Conservation (phyloP, 2,888 invertebrate species). For the Leucania comma region DNA sequence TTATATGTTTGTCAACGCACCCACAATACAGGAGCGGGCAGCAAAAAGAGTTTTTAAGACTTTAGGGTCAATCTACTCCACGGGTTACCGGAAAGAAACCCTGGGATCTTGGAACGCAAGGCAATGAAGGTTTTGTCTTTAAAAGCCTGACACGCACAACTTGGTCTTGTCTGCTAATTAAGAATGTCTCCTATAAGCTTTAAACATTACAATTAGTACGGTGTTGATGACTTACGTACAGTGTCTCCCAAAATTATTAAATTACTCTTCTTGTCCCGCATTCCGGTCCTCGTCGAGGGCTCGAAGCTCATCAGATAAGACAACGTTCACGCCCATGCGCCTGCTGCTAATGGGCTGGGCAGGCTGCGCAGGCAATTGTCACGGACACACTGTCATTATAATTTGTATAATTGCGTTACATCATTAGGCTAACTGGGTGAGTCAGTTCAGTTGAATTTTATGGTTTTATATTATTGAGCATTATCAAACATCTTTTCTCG, state of each 20-base stretch:
- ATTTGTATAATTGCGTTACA: conserved; percentile 56
- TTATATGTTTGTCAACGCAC: too few relatives aligned
- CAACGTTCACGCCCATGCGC: conserved; percentile 62
- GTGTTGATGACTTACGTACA: neutral
- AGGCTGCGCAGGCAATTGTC: conserved; percentile 52
- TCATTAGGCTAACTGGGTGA: conserved; percentile 8
- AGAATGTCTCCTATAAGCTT: too few relatives aligned
- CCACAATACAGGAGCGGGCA: too few relatives aligned
- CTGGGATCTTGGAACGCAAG: too few relatives aligned
- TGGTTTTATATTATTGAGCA: neutral
- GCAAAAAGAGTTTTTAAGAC: too few relatives aligned
- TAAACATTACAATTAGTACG: too few relatives aligned
- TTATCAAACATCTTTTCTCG: too few relatives aligned
- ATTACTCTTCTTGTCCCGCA: conserved; percentile 39
- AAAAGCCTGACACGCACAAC: too few relatives aligned
- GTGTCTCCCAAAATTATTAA: conserved; percentile 14
- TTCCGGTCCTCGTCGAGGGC: conserved; percentile 24
- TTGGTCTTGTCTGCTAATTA: too few relatives aligned
- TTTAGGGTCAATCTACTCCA: too few relatives aligned
- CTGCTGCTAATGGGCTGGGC: conserved; percentile 45
- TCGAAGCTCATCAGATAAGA: conserved; percentile 59
- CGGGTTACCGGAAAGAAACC: too few relatives aligned
- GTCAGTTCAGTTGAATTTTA: conserved; percentile 7
- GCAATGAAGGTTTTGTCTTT: too few relatives aligned
- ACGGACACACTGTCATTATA: conserved; percentile 47